Evolutionary conservation across 2,888 invertebrate genomes (phyloP), one percentile per base, ranked within the genome.

Genomic region (Cylloceria caligata): DNA sequence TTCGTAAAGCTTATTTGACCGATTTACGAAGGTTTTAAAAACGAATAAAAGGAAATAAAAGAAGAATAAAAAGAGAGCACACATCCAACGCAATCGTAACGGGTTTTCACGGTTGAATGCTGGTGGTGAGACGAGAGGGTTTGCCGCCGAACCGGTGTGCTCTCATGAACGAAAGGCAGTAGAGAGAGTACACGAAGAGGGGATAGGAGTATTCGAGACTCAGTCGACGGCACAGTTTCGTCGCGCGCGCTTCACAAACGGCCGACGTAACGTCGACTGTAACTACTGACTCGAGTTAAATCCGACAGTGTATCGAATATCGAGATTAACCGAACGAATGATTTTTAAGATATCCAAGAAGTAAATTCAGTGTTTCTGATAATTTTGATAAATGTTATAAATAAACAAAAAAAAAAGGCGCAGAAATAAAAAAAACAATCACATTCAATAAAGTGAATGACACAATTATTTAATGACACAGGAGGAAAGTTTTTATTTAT

Each of bases 211-310:
- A 78, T 69, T 77, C 75, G 76, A 81, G 83, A 80, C 76, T 83
- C 84, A 84, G 83, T 85, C 83, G 73, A 79, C 84, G 84, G 83
- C 83, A 81, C 85, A 86, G 85, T 83, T 85, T 77, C 84, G 84
- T 80, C 85, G 86, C 81, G 86, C 74, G 84, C 86, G 85, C 84
- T 79, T 85, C 86, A 79, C 80, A 77, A 84, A 78, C 80, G 78
- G 80, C 80, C 65, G 83, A 62, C 49, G 60, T 21, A 60, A 75
- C 83, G 78, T 77, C 62, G 81, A 80, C 69, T 52, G 75, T 72
- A 55, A 80, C 83, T 24, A 84, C 84, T 83, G 60, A 30, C 11
- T 19, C 47, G 62, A 34, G 36, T 11, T 45, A 27, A 57, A 60
- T 57, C 34, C 30, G 27, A 16, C 16, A 34, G 57, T 57, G 5